phyloP scores from a whole-genome alignment of 92 coral and sea anemone species.

The Actinernus sp. region DNA sequence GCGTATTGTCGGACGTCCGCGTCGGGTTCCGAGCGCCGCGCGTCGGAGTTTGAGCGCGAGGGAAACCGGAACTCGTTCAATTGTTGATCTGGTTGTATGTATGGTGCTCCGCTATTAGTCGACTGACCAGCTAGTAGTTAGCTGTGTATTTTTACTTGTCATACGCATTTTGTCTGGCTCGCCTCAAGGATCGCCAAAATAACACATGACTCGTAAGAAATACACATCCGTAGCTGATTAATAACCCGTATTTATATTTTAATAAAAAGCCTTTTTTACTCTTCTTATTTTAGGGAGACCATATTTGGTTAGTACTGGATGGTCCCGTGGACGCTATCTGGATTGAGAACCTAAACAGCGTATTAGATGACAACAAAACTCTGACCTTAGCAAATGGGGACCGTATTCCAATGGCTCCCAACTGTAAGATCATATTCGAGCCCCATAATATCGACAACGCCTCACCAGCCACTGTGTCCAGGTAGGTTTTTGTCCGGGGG shows the following conservation, averaged over 20 bases:
- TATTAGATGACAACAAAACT: conserved; percentile 95
- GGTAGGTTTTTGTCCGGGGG: conserved; percentile 39
- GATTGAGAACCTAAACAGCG: conserved; percentile 99
- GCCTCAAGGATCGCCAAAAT: too few species aligned
- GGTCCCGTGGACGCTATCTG: conserved; percentile 99
- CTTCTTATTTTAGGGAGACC: conserved; percentile 62
- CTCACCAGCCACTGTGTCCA: conserved; percentile 97
- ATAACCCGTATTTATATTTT: too few species aligned
- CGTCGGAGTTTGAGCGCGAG: too few species aligned
- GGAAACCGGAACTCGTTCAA: too few species aligned
- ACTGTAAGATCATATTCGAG: conserved; percentile 96
- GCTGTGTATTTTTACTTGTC: too few species aligned
- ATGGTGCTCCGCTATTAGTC: neutral
- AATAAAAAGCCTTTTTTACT: neutral
- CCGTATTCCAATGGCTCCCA: conserved; percentile 97
- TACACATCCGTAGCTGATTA: too few species aligned
- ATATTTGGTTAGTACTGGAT: conserved; percentile 97
- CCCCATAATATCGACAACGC: conserved; percentile 99
- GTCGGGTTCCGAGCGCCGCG: too few species aligned
- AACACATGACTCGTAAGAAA: too few species aligned
- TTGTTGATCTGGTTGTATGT: too few species aligned
- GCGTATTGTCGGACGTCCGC: too few species aligned
- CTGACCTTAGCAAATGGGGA: conserved; percentile 97
- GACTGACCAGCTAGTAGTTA: conserved; percentile 8
- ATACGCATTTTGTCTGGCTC: too few species aligned